Evolutionary conservation across 1,140 invertebrate genomes (phyloP).

Genomic region (Charaxes varanes): DNA sequence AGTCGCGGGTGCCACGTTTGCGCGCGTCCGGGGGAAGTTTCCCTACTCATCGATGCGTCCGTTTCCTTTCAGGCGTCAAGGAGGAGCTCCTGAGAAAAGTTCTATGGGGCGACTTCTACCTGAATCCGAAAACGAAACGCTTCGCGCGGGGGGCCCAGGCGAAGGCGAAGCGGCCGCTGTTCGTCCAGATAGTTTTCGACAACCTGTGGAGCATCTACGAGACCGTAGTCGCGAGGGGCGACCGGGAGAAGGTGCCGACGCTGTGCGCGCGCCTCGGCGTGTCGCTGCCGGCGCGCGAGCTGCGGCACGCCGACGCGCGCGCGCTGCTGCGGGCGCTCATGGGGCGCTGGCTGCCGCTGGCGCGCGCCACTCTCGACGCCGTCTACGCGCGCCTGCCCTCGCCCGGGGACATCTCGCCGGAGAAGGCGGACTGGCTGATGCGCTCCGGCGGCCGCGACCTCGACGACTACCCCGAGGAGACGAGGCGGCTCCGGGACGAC

Average conservation of each 20-base stretch:
- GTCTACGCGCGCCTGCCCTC: constrained; percentile 88
- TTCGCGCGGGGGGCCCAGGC: constrained; percentile 94
- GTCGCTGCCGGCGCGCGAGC: constrained; percentile 84
- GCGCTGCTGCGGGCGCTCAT: constrained; percentile 87
- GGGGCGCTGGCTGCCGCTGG: constrained; percentile 92
- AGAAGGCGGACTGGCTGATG: constrained; percentile 85
- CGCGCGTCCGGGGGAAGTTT: too few species aligned
- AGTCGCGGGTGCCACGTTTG: too few species aligned
- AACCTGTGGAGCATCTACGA: constrained; percentile 96
- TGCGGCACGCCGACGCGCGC: constrained; percentile 85
- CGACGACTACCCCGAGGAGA: constrained; percentile 80
- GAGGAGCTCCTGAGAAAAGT: constrained; percentile 82
- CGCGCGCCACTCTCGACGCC: constrained; percentile 86
- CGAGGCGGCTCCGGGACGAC: constrained; percentile 82
- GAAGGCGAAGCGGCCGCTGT: constrained; percentile 96
- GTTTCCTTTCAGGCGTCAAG: constrained; percentile 66
- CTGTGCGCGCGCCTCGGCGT: constrained; percentile 90
- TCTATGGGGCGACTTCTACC: constrained; percentile 97
- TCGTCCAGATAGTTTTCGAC: constrained; percentile 96
- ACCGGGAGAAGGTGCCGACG: constrained; percentile 86
- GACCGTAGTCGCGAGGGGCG: constrained; percentile 83
- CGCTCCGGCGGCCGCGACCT: constrained; percentile 81
- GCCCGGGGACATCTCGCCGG: constrained; percentile 84
- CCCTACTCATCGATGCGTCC: too few species aligned
- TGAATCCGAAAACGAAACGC: constrained; percentile 90